Conservation (phyloP, 2,797 vertebrate species). For the Chloroceryle inda region DNA sequence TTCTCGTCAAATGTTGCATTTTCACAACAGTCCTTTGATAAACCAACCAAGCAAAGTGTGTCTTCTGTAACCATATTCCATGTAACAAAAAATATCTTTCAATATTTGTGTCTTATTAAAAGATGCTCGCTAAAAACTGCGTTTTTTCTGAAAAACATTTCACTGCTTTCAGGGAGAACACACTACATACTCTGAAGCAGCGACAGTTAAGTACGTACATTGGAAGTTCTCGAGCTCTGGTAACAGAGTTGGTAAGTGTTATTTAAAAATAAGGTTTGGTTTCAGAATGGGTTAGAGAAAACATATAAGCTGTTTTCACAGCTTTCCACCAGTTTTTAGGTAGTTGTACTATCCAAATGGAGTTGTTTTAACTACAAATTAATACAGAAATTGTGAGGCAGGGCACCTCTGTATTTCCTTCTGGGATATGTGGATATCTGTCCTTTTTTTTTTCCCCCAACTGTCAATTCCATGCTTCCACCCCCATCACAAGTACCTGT, state of each 20-base stretch:
- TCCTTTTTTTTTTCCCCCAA: background rate
- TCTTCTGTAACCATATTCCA: background rate
- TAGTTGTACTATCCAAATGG: background rate
- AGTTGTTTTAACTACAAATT: background rate
- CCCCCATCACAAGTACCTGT: background rate
- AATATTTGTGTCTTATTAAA: background rate
- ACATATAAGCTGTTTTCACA: background rate
- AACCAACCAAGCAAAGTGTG: background rate
- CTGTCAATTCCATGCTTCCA: background rate
- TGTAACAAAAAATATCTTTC: background rate
- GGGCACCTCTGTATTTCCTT: background rate
- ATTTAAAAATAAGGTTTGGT: background rate
- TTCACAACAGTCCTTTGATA: background rate
- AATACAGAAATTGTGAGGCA: background rate
- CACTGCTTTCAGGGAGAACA: slow-evolving; percentile 93
- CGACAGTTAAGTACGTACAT: slow-evolving; percentile 81
- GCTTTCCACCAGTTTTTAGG: background rate
- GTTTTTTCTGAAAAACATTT: background rate
- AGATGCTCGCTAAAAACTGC: background rate
- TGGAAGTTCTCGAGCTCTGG: slow-evolving; percentile 87
- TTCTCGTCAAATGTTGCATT: background rate
- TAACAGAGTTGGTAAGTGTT: slow-evolving; percentile 91
- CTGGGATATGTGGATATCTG: background rate
- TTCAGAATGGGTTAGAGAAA: background rate
- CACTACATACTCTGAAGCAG: slow-evolving; percentile 90